Conservation (phyloP, 2,113 vertebrate genomes). For the Nettapus auritus region DNA sequence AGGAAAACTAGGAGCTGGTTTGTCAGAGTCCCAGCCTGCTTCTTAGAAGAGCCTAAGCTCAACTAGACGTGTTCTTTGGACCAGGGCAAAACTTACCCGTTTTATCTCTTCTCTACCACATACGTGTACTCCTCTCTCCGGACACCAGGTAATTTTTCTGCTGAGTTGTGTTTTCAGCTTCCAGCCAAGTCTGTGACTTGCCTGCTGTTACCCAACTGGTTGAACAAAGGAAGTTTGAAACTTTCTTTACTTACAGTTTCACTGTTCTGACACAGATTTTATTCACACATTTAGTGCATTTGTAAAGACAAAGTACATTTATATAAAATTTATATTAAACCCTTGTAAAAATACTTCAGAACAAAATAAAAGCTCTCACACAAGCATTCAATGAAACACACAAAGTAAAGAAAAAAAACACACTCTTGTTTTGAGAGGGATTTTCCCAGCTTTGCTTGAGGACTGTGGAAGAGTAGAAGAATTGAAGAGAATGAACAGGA, state of each 20-base stretch:
- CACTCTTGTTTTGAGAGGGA: background rate
- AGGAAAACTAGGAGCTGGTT: background rate
- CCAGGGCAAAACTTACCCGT: background rate
- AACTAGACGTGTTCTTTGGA: accelerated
- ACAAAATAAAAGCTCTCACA: background rate
- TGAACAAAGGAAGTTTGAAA: background rate
- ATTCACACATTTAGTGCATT: background rate
- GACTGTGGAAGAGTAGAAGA: background rate
- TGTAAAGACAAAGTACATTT: background rate
- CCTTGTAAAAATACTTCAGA: background rate
- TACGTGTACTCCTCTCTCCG: background rate
- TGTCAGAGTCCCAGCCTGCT: background rate
- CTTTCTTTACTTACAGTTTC: background rate
- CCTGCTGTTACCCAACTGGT: background rate
- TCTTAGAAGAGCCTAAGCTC: background rate
- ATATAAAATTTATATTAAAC: background rate
- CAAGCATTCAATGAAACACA: background rate
- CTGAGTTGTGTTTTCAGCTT: background rate
- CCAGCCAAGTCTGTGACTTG: background rate
- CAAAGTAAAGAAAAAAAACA: background rate
- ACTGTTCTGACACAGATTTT: background rate
- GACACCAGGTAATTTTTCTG: accelerated
- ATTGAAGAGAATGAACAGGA: background rate
- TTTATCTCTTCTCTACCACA: background rate
- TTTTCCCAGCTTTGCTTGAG: background rate